These are phyloP conservation scores for Watsonalla cultraria DNA, from an alignment of 2,888 invertebrate species.

Conservation along the genomic window DNA sequence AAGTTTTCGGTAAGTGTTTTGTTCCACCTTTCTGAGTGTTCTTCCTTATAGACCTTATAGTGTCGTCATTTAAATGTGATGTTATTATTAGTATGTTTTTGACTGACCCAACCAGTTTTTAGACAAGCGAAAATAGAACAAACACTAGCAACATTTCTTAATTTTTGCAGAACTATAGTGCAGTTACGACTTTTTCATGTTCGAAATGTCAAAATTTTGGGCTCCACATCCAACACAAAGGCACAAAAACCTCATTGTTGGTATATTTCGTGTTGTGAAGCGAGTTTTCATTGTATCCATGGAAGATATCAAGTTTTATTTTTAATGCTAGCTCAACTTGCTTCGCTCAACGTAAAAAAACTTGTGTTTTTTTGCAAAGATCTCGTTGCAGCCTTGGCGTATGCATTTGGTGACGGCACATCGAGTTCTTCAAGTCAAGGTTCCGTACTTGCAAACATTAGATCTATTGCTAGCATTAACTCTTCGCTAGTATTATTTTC, in stretches of 20 bases:
- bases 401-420: not conserved
- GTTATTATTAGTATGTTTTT: not conserved
- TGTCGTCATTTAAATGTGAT: not conserved
- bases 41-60: not conserved
- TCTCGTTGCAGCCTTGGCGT: not conserved
- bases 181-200: no score
- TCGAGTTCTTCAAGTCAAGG: not conserved
- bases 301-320: slow-evolving; percentile 26
- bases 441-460: not conserved
- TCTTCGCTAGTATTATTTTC: no score
- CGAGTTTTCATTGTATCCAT: slow-evolving; percentile 23
- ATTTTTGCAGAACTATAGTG: not conserved
- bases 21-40: slow-evolving; percentile 1
- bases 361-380: slow-evolving; percentile 20
- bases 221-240: no score
- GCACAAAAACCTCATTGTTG: no score
- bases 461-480: not conserved
- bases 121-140: not conserved
- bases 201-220: no score
- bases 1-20: slow-evolving; percentile 37
- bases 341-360: slow-evolving; percentile 24
- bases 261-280: not conserved
- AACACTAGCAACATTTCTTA: not conserved
- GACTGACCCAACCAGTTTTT: not conserved
- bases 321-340: slow-evolving; percentile 23